Base-by-base conservation (phyloP, 2,888 invertebrate species). In the Dynastes grantii region DNA sequence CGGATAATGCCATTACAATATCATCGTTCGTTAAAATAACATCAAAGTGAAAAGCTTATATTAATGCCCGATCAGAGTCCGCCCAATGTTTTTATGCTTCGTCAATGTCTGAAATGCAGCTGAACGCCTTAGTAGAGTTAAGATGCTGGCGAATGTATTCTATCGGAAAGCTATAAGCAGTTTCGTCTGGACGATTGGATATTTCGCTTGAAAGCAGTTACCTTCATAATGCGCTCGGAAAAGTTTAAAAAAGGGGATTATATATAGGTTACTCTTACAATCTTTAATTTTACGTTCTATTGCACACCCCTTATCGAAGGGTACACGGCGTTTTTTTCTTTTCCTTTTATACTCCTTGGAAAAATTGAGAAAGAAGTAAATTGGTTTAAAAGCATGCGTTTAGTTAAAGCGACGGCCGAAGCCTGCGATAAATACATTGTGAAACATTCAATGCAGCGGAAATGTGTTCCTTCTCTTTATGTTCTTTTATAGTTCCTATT, bases 221-320 rank as follows among this genome's bases (percentile, higher is more conserved):
- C 80, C 82, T 81, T 78, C 79, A 80, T 81, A 82, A 82, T 82
- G 80, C 80, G 82, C 81, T 81, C 78, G 78, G 79, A 78, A 79
- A 80, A 81, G 76, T 81, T 81, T 45, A 78, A 78, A 78, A 79
- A 81, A 82, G 81, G 80, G 81, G 81, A 81, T 82, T 83, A 83
- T 78, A 73, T 73, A 76, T 79, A 79, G 82, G 82, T 82, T 83
- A 82, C 81, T 82, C 81, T 83, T 82, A 79, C 81, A 77, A 78
- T 81, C 82, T 83, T 83, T 82, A 83, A 83, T 83, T 83, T 83
- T 81, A 81, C 83, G 83, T 82, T 81, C 83, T 82, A 83, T 83
- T 83, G 83, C 83, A 83, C 80, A 78, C 81, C 81, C 80, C 80
- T 79, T 81, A 76, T 80, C 64, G 53, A 73, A 73, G 61, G 77